A percentile compares a stretch with the other conserved stretches of the same genome.
Evolutionary conservation across 35 echinoderm and acorn worm genomes (phyloP).

Genomic region (Stichopus chloronotus): DNA sequence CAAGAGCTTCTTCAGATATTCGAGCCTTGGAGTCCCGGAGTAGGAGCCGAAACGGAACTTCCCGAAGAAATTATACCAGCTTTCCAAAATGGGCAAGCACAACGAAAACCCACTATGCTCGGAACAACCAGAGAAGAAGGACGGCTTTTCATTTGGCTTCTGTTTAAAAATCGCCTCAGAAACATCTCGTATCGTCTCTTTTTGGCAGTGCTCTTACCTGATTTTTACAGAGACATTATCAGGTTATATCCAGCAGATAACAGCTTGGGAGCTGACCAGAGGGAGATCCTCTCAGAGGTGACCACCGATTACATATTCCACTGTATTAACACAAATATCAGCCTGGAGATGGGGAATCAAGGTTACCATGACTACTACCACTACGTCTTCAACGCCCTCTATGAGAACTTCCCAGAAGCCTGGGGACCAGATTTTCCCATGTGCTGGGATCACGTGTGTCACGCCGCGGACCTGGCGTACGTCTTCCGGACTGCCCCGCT

Average conservation of each 20-base stretch:
- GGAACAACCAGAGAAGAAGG: slow-evolving; percentile 59
- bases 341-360: slow-evolving; percentile 36
- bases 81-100: slow-evolving; percentile 30
- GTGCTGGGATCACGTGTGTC: slow-evolving; percentile 53
- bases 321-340: slow-evolving; percentile 29
- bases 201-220: slow-evolving; percentile 26
- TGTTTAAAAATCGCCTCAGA: slow-evolving; percentile 42
- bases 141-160: slow-evolving; percentile 50
- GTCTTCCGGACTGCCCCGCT: slow-evolving; percentile 53
- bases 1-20: slow-evolving; percentile 46
- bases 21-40: slow-evolving; percentile 63
- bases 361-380: slow-evolving; percentile 28
- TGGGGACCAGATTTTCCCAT: slow-evolving; percentile 43
- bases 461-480: slow-evolving; percentile 47
- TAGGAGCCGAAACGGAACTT: slow-evolving; percentile 41
- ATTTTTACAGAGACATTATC: slow-evolving; percentile 38
- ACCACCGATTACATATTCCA: slow-evolving; percentile 60
- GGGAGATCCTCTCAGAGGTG: slow-evolving; percentile 26
- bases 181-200: slow-evolving; percentile 23
- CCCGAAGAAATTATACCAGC: slow-evolving; percentile 39
- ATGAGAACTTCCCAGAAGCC: slow-evolving; percentile 34
- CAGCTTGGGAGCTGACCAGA: slow-evolving; percentile 30
- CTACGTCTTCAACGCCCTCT: slow-evolving; percentile 54
- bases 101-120: slow-evolving; percentile 58
- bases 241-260: slow-evolving; percentile 51